Percentiles rank a stretch among this genome's conserved stretches.
Evolutionary conservation across 2,888 invertebrate species (phyloP).

Genomic region (Pycnomerus fuliginosus): DNA sequence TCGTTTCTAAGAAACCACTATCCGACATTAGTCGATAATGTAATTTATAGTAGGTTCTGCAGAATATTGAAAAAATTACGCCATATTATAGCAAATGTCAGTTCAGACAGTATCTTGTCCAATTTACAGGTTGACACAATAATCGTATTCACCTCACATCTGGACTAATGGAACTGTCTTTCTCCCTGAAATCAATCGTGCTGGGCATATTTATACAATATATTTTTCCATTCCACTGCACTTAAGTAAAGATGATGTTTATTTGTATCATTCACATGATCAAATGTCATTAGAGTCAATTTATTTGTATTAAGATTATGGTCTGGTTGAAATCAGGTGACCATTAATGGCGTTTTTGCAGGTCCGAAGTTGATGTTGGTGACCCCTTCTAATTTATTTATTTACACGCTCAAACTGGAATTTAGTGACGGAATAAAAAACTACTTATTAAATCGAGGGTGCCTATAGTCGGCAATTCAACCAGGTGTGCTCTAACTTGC

Average conservation of each 20-base stretch:
- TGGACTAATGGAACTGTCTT: slow-evolving; percentile 40
- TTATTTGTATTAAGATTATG: background rate
- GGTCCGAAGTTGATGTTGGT: slow-evolving; percentile 2
- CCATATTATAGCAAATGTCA: slow-evolving; percentile 19
- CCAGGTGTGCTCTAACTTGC: slow-evolving; percentile 49
- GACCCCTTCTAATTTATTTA: slow-evolving; percentile 2
- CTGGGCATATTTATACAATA: slow-evolving; percentile 32
- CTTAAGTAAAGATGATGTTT: slow-evolving; percentile 11
- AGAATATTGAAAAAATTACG: slow-evolving; percentile 24
- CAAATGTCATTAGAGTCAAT: background rate
- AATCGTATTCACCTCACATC: slow-evolving; percentile 20
- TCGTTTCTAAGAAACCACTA: too few relatives aligned
- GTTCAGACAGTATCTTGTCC: slow-evolving; percentile 16
- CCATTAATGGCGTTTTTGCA: slow-evolving; percentile 5
- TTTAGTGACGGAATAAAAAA: slow-evolving; percentile 29
- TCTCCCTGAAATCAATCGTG: slow-evolving; percentile 35
- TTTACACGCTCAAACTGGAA: slow-evolving; percentile 8
- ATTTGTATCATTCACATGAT: background rate
- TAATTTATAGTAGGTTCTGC: too few relatives aligned
- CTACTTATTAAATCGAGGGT: slow-evolving; percentile 44
- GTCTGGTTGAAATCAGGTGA: slow-evolving; percentile 3
- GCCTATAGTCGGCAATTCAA: slow-evolving; percentile 25
- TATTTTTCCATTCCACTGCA: slow-evolving; percentile 3
- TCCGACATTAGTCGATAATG: too few relatives aligned
- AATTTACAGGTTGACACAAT: slow-evolving; percentile 4